A percentile compares a stretch with the other conserved stretches of the same genome.
These are phyloP conservation scores for Halocynthia roretzi DNA, from an alignment of 23 tunicate species.

Conservation along the genomic window DNA sequence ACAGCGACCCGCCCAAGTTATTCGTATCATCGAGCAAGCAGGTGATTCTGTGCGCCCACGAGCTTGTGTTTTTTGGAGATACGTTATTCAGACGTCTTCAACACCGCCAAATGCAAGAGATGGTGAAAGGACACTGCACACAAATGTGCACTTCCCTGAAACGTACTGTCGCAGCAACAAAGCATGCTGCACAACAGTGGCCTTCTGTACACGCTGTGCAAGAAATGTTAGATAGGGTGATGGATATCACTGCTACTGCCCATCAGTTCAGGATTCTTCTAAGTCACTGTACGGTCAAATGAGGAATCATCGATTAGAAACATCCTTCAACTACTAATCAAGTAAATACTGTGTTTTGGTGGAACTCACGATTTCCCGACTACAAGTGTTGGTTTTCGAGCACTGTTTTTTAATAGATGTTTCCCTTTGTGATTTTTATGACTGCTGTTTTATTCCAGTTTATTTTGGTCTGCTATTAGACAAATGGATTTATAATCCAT, in stretches of 20 bases:
- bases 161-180: conserved; percentile 61
- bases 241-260: conserved; percentile 70
- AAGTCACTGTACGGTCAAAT: conserved; percentile 18
- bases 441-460: no score
- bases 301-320: not conserved
- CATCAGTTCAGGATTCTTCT: conserved; percentile 39
- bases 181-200: conserved; percentile 75
- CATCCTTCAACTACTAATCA: no score
- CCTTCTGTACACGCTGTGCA: conserved; percentile 76
- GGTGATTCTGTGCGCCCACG: conserved; percentile 79
- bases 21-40: conserved; percentile 76
- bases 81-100: conserved; percentile 40
- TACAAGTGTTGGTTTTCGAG: no score
- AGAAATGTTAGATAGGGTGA: conserved; percentile 69
- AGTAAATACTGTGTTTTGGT: no score
- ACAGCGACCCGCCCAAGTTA: conserved; percentile 57
- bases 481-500: no score
- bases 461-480: no score
- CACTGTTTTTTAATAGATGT: no score
- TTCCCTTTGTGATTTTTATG: no score
- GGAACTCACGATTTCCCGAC: no score
- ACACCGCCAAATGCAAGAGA: conserved; percentile 14
- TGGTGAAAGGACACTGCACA: conserved; percentile 46
- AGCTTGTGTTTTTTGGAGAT: conserved; percentile 79
- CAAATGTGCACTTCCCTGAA: conserved; percentile 47